These are phyloP conservation scores for Anguilla obscura DNA, from an alignment of 2,797 vertebrate genomes.

Conservation along the genomic window DNA sequence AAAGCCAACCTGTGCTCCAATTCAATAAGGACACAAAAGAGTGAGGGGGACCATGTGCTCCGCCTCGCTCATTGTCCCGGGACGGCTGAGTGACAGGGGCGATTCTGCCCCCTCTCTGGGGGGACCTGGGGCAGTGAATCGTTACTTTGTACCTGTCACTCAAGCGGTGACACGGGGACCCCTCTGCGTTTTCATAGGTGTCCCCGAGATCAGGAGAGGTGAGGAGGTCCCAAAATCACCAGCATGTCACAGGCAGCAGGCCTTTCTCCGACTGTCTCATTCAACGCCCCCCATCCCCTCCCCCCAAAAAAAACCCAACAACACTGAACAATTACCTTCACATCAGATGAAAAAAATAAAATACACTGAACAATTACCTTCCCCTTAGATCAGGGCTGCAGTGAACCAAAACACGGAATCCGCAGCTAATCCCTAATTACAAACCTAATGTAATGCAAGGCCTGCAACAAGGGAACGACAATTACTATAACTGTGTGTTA, in stretches of 20 bases:
- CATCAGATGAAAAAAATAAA: background rate
- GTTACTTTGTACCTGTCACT: conserved; percentile 72
- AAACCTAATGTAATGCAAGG: background rate
- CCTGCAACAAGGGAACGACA: background rate
- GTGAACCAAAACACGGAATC: background rate
- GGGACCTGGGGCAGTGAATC: conserved; percentile 51
- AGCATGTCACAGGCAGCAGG: background rate
- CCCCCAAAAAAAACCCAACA: background rate
- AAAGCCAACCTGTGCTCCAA: conserved; percentile 59
- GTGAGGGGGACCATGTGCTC: conserved; percentile 34
- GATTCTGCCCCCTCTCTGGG: conserved; percentile 43
- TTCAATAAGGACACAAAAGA: conserved; percentile 68
- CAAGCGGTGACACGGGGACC: conserved; percentile 58
- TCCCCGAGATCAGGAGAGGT: conserved; percentile 48
- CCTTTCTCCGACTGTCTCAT: background rate
- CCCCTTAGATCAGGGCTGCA: background rate
- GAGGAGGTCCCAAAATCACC: conserved; percentile 51
- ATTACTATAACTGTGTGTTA: background rate
- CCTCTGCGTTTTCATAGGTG: conserved; percentile 33
- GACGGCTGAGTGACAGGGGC: conserved; percentile 68
- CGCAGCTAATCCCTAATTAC: conserved; percentile 1
- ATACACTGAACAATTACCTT: background rate
- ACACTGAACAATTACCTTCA: background rate
- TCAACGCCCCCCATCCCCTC: background rate
- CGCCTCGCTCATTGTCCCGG: conserved; percentile 57